phyloP scores from a whole-genome alignment of 2,888 invertebrate species.

The Chrysina gloriosa region DNA sequence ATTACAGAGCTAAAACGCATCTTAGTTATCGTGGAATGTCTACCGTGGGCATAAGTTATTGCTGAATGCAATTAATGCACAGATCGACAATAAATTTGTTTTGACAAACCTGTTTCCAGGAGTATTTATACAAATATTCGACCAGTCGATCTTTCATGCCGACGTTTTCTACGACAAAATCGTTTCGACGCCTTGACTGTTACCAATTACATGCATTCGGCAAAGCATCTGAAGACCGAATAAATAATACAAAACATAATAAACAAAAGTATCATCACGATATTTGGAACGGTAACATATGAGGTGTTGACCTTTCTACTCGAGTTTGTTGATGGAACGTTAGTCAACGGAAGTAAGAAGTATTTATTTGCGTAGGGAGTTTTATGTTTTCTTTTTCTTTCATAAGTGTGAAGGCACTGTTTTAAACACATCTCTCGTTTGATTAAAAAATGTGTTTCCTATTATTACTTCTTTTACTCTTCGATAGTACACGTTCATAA shows the following conservation, averaged over 20 bases:
- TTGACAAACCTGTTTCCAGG: conserved; percentile 10
- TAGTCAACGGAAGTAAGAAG: not conserved
- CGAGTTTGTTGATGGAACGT: not conserved
- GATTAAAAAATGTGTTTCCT: no score
- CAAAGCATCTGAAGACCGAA: not conserved
- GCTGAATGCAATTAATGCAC: conserved; percentile 20
- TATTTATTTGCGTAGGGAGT: not conserved
- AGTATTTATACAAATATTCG: not conserved
- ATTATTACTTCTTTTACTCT: no score
- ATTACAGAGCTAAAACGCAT: conserved; percentile 6
- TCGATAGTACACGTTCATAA: no score
- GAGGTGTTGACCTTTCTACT: not conserved
- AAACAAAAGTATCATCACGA: conserved; percentile 13
- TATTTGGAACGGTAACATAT: not conserved
- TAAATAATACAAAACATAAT: conserved; percentile 5
- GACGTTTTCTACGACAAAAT: not conserved
- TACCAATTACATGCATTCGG: conserved; percentile 1
- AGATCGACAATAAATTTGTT: conserved; percentile 17
- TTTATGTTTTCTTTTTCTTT: no score
- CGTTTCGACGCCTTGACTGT: not conserved
- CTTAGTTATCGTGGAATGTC: conserved; percentile 14
- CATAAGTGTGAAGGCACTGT: no score
- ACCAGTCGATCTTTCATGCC: not conserved
- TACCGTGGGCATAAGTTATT: conserved; percentile 12
- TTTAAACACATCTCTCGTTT: not conserved